Conservation (phyloP, 2,888 invertebrate species). For the Epistrophe eligans region DNA sequence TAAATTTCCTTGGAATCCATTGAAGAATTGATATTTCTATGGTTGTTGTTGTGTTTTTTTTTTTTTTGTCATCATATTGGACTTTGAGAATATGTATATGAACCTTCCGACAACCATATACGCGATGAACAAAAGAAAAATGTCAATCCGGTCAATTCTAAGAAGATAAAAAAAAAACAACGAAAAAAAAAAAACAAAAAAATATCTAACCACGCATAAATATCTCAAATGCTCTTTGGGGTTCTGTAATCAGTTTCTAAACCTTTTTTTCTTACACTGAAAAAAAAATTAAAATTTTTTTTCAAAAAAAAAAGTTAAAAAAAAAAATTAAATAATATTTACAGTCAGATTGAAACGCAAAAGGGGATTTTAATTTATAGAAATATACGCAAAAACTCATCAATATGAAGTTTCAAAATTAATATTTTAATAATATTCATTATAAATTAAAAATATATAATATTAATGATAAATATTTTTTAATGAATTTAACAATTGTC, state of each 20-base stretch:
- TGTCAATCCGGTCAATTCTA: conserved; percentile 73
- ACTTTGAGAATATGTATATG: conserved; percentile 65
- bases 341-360: too few species aligned
- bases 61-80: conserved; percentile 49
- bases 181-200: conserved; percentile 19
- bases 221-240: conserved; percentile 70
- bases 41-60: conserved; percentile 27
- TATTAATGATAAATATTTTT: too few species aligned
- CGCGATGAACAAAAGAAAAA: conserved; percentile 59
- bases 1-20: conserved; percentile 73
- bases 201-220: conserved; percentile 67
- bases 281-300: conserved; percentile 1
- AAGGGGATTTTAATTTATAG: too few species aligned
- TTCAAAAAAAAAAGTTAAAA: too few species aligned
- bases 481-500: too few species aligned
- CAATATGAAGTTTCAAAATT: too few species aligned
- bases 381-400: too few species aligned
- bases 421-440: too few species aligned
- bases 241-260: conserved; percentile 69
- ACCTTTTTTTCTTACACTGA: conserved; percentile 36
- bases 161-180: conserved; percentile 59
- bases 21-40: conserved; percentile 45
- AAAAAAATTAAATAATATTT: too few species aligned
- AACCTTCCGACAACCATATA: conserved; percentile 29
- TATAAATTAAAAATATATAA: too few species aligned